A percentile compares a stretch with the other conserved stretches of the same genome.
These are phyloP conservation scores for Scaeva pyrastri DNA, from an alignment of 2,888 invertebrate genomes.

Conservation along the genomic window DNA sequence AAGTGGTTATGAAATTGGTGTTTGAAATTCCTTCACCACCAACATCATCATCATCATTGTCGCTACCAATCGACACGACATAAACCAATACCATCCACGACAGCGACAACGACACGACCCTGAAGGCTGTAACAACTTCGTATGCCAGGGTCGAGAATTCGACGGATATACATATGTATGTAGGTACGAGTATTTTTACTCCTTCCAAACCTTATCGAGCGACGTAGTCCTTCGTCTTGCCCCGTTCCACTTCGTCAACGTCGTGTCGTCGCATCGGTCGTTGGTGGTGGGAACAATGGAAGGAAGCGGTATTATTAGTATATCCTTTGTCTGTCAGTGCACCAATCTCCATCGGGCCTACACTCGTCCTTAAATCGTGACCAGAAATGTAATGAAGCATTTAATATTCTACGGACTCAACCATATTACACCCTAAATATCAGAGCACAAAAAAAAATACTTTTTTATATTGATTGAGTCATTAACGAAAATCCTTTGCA, in stretches of 20 bases:
- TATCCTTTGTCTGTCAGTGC: slow-evolving; percentile 22
- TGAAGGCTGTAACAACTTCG: slow-evolving; percentile 28
- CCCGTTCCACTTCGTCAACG: not conserved
- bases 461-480: slow-evolving; percentile 74
- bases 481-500: slow-evolving; percentile 75
- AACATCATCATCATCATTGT: not conserved
- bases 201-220: slow-evolving; percentile 18
- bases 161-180: slow-evolving; percentile 41
- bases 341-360: slow-evolving; percentile 44
- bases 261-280: no score
- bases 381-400: slow-evolving; percentile 72
- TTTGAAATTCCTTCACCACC: slow-evolving; percentile 49
- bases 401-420: slow-evolving; percentile 66
- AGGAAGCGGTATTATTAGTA: not conserved
- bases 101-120: not conserved
- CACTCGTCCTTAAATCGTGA: slow-evolving; percentile 66
- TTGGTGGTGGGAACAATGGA: no score
- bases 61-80: slow-evolving; percentile 28
- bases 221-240: no score
- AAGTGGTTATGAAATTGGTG: slow-evolving; percentile 60
- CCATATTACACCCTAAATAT: slow-evolving; percentile 57
- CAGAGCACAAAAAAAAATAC: slow-evolving; percentile 49
- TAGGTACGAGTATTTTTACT: not conserved
- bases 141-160: slow-evolving; percentile 27
- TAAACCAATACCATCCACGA: slow-evolving; percentile 35